Percentiles rank a stretch among this genome's conserved stretches.
These are phyloP conservation scores for Drosophila nr. fundita DNA, from an alignment of 2,888 invertebrate species.

Conservation along the genomic window DNA sequence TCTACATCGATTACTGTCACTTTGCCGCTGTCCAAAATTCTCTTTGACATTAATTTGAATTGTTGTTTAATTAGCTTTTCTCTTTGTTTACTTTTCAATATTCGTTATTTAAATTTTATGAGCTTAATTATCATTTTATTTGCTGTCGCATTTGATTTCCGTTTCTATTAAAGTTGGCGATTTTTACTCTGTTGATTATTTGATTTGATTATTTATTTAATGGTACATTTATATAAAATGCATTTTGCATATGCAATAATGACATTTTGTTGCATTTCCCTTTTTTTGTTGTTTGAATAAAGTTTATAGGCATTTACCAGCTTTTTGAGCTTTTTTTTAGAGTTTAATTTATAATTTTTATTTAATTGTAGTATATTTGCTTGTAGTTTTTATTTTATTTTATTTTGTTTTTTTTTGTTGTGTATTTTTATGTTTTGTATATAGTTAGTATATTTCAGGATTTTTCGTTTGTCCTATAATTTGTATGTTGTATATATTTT, in stretches of 20 bases:
- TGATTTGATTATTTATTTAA: slow-evolving; percentile 54
- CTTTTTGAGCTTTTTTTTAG: slow-evolving; percentile 23
- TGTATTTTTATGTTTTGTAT: slow-evolving; percentile 34
- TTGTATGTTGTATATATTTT: slow-evolving; percentile 44
- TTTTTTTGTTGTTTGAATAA: slow-evolving; percentile 40
- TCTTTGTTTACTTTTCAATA: slow-evolving; percentile 37
- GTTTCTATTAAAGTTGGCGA: slow-evolving; percentile 6
- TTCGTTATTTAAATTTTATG: slow-evolving; percentile 38
- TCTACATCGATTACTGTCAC: slow-evolving; percentile 27
- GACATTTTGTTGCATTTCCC: slow-evolving; percentile 35
- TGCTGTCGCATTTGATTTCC: slow-evolving; percentile 29
- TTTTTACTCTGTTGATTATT: slow-evolving; percentile 43
- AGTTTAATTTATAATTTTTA: slow-evolving; percentile 26
- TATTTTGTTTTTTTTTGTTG: slow-evolving; percentile 9
- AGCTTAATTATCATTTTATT: slow-evolving; percentile 53
- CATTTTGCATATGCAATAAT: slow-evolving; percentile 20
- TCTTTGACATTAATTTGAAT: slow-evolving; percentile 44
- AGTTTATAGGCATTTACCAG: slow-evolving; percentile 21
- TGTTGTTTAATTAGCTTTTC: slow-evolving; percentile 52
- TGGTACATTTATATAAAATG: slow-evolving; percentile 15
- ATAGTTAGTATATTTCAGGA: slow-evolving; percentile 37
- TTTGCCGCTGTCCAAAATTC: slow-evolving; percentile 40
- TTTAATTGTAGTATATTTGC: slow-evolving; percentile 12
- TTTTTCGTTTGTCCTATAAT: slow-evolving; percentile 16
- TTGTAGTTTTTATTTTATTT: slow-evolving; percentile 6